Conservation (phyloP, 2,797 vertebrate species). For the Amblyraja radiata region DNA sequence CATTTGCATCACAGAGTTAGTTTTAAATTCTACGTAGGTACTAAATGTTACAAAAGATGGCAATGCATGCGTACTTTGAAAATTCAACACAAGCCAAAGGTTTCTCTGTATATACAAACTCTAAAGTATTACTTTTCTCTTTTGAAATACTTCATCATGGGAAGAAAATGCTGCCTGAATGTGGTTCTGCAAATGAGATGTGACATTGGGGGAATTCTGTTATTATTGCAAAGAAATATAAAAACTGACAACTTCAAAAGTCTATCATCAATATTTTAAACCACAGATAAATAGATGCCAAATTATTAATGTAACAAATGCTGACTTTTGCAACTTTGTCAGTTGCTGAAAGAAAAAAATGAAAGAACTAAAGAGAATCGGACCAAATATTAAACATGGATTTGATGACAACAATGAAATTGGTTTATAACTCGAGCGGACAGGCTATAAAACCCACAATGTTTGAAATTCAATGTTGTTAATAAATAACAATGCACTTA, state of each 20-base stretch:
- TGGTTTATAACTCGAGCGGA: background rate
- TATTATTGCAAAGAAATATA: background rate
- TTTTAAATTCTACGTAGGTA: background rate
- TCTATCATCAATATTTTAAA: background rate
- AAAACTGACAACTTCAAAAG: background rate
- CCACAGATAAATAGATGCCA: background rate
- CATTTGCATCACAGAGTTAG: background rate
- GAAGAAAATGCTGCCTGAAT: background rate
- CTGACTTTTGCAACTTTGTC: background rate
- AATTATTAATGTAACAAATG: background rate
- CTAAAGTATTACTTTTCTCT: background rate
- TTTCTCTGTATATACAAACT: background rate
- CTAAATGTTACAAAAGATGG: background rate
- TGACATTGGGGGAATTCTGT: background rate
- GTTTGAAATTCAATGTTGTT: background rate
- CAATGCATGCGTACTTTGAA: background rate
- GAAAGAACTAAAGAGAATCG: background rate
- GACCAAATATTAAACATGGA: background rate
- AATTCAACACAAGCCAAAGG: background rate
- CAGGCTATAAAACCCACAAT: background rate
- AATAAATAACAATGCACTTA: background rate
- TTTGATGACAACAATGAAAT: background rate
- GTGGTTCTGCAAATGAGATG: background rate
- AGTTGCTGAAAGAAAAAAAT: background rate
- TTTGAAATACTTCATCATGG: background rate